Conservation (phyloP, 2,113 vertebrate genomes). For the Onychostoma macrolepis region DNA sequence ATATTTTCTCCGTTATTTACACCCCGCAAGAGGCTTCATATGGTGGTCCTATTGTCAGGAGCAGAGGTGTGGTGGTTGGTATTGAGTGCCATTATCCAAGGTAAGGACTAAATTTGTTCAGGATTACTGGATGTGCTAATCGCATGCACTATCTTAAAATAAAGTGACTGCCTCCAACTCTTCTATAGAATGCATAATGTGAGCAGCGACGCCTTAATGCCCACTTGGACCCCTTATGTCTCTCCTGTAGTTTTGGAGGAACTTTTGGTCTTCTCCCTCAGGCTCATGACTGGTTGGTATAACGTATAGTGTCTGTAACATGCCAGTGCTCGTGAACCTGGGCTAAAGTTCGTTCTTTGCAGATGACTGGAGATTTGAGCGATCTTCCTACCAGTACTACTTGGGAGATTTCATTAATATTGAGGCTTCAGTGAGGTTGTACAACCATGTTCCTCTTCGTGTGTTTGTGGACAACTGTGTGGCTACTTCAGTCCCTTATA, state of each 20-base stretch:
- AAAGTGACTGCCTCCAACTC: not conserved
- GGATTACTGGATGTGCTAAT: not conserved
- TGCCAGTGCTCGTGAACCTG: not conserved
- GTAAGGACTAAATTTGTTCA: conserved; percentile 49
- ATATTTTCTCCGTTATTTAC: conserved; percentile 66
- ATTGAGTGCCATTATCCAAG: conserved; percentile 70
- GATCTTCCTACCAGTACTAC: conserved; percentile 37
- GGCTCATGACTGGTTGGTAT: conserved; percentile 62
- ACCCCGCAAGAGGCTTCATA: conserved; percentile 49
- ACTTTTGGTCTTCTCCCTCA: conserved; percentile 66
- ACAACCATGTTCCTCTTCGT: conserved; percentile 65
- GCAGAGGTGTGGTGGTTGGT: conserved; percentile 55
- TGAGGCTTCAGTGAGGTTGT: conserved; percentile 60
- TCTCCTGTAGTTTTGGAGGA: conserved; percentile 42
- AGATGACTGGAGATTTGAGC: conserved; percentile 51
- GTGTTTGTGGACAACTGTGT: conserved; percentile 70
- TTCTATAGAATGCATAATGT: conserved; percentile 54
- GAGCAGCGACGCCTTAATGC: conserved; percentile 62
- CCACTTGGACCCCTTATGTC: conserved; percentile 58
- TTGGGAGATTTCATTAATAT: conserved; percentile 58
- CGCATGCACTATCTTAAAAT: not conserved
- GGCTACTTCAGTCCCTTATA: conserved; percentile 57
- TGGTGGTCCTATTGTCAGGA: conserved; percentile 62
- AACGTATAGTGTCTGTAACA: not conserved
- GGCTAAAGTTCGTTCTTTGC: not conserved